Base-by-base conservation (phyloP, 2,113 vertebrate genomes). In the Aplodontia rufa region DNA sequence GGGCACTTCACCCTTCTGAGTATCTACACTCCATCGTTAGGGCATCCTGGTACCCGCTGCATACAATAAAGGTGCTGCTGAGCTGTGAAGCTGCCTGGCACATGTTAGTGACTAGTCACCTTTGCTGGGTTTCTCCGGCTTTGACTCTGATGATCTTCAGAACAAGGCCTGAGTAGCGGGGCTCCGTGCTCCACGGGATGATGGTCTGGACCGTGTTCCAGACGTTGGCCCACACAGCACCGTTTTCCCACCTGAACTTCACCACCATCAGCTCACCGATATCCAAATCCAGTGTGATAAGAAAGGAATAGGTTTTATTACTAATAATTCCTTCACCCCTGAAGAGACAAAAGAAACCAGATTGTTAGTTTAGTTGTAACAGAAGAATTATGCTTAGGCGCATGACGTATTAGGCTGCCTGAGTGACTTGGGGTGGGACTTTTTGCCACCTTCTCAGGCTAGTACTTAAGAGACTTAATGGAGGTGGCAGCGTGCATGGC, bases 91-190 rank as follows among this genome's bases (percentile, higher is more conserved):
- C 37, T 35, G 17, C 49, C n/a, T 51, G 35, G 76, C 28, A 8
- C 24, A 8, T 1, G 8, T 2, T n/a, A 62, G 14, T 30, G 42
- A 28, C 1, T 3, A 4, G 35, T 47, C 58, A 98, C 98, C 98
- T 99, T 79, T 99, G 96, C 96, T 99, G 99, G 0, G 99, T 99
- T 95, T 99, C 99, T 30, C 99, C 99, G n/a, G 98, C 98, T 98
- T 99, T 99, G 96, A 99, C 97, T 85, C 97, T 97, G 97, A 99
- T 98, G 85, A 94, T 98, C 96, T 99, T 99, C 51, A 99, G 97
- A 35, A 96, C 95, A 32, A 99, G 98, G 94, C 98, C 98, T 22
- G 98, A 97, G 37, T 98, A 97, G 26, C 4, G 97, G 3, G 76
- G 72, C 17, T 37, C 94, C 37, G 96, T 92, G 24, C 97, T 97